Percentiles rank a stretch among this genome's conserved stretches.
Conservation (phyloP, 2,888 invertebrate species). For the Sphinx pinastri region DNA sequence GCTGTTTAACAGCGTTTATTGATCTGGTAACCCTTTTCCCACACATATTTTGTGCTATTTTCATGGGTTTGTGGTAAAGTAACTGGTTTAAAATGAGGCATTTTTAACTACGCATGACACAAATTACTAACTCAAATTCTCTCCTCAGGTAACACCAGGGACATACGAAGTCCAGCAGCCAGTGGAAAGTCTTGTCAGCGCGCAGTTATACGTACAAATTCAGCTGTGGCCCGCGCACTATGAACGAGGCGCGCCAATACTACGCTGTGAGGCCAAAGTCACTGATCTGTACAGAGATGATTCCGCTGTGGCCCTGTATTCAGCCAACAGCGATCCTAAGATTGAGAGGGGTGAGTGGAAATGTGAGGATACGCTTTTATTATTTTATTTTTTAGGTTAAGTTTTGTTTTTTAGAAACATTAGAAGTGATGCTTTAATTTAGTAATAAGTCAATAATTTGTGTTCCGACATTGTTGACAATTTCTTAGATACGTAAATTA, state of each 20-base stretch:
- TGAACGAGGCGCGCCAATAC: slow-evolving; percentile 85
- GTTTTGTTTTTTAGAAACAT: no score
- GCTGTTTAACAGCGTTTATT: no score
- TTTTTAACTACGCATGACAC: background rate
- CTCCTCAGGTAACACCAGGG: slow-evolving; percentile 71
- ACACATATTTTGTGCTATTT: no score
- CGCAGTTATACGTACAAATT: slow-evolving; percentile 85
- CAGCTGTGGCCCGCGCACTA: slow-evolving; percentile 86
- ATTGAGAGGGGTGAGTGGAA: slow-evolving; percentile 86
- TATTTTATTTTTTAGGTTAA: background rate
- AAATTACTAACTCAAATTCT: slow-evolving; percentile 10
- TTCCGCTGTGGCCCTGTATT: slow-evolving; percentile 84
- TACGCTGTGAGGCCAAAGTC: slow-evolving; percentile 87
- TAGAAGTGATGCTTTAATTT: no score
- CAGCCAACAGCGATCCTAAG: slow-evolving; percentile 87
- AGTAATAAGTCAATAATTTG: no score
- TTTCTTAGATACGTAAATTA: no score
- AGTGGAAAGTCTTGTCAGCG: slow-evolving; percentile 81
- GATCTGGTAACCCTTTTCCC: no score
- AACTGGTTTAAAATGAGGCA: no score
- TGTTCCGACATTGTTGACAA: no score
- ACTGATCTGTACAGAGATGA: slow-evolving; percentile 85
- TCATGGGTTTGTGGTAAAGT: no score
- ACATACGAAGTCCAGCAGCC: slow-evolving; percentile 72
- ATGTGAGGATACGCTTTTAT: slow-evolving; percentile 12